phyloP scores from a whole-genome alignment of 2,888 invertebrate genomes.

The Molorchus minor region DNA sequence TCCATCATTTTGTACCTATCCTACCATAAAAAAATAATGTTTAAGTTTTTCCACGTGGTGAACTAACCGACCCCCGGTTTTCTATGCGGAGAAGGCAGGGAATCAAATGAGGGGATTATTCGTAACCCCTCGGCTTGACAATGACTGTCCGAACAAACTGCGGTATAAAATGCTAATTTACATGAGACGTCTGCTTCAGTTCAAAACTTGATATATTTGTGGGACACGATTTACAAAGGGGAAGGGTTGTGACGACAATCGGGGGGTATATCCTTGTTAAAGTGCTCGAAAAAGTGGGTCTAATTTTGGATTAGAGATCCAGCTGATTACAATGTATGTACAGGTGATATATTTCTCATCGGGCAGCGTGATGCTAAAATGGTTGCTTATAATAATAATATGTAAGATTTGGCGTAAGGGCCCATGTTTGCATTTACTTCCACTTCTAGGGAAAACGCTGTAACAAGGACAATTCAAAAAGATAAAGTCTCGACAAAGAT shows the following conservation, averaged over 20 bases:
- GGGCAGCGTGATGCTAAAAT: too few relatives aligned
- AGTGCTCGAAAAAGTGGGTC: constrained; percentile 21
- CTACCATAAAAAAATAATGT: too few relatives aligned
- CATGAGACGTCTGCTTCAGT: constrained; percentile 50
- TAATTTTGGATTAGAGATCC: neutral
- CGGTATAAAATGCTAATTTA: constrained; percentile 55
- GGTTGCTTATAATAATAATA: too few relatives aligned
- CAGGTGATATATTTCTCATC: too few relatives aligned
- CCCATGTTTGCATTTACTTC: too few relatives aligned
- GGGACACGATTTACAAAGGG: constrained; percentile 29
- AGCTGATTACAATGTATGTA: neutral
- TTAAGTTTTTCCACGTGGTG: neutral
- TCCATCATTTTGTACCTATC: too few relatives aligned
- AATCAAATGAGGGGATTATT: constrained; percentile 56
- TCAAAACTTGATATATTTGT: constrained; percentile 43
- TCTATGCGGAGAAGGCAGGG: constrained; percentile 36
- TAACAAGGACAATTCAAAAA: too few relatives aligned
- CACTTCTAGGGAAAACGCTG: too few relatives aligned
- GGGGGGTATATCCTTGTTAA: constrained; percentile 23
- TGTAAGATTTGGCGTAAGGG: too few relatives aligned
- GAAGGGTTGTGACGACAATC: constrained; percentile 42
- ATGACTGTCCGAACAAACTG: constrained; percentile 50
- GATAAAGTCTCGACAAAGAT: too few relatives aligned
- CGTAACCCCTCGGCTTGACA: constrained; percentile 50
- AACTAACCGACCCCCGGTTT: constrained; percentile 11